Evolutionary conservation across 1,140 invertebrate species (phyloP).

Genomic region (Drosophila sturtevanti): DNA sequence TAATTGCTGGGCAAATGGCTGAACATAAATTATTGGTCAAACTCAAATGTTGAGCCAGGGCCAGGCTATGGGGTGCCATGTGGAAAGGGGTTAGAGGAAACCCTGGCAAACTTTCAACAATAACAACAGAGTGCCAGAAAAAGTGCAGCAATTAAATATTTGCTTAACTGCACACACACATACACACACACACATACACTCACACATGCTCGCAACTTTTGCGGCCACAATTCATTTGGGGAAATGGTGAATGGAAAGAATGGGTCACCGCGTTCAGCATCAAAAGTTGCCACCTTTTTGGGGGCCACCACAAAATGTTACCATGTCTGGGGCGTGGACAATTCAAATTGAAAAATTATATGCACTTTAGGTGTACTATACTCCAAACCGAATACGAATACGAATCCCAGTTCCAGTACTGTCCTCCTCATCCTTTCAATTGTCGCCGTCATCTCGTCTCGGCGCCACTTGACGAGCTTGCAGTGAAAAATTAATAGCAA

Average conservation of each 20-base stretch:
- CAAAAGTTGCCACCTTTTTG: constrained; percentile 67
- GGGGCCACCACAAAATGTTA: constrained; percentile 52
- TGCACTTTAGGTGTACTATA: constrained; percentile 76
- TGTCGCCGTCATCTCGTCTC: constrained; percentile 45
- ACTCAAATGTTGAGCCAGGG: constrained; percentile 28
- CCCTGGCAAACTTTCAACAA: constrained; percentile 66
- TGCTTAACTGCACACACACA: constrained; percentile 70
- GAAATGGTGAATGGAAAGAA: not conserved
- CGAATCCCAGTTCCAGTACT: not conserved
- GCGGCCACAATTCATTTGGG: constrained; percentile 78
- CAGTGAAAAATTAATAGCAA: constrained; percentile 82
- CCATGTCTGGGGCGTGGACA: constrained; percentile 51
- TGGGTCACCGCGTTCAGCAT: constrained; percentile 20
- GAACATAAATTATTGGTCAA: constrained; percentile 81
- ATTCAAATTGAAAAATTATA: constrained; percentile 82
- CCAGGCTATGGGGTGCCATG: not conserved
- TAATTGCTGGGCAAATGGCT: constrained; percentile 74
- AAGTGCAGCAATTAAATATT: constrained; percentile 83
- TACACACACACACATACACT: constrained; percentile 17
- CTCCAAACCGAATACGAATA: not conserved
- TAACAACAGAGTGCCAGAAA: constrained; percentile 54
- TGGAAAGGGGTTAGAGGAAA: not conserved
- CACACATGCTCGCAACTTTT: constrained; percentile 65
- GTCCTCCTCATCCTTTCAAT: not conserved
- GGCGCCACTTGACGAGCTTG: constrained; percentile 74